Conservation (phyloP, 2,797 vertebrate genomes). For the Melanogrammus aeglefinus region DNA sequence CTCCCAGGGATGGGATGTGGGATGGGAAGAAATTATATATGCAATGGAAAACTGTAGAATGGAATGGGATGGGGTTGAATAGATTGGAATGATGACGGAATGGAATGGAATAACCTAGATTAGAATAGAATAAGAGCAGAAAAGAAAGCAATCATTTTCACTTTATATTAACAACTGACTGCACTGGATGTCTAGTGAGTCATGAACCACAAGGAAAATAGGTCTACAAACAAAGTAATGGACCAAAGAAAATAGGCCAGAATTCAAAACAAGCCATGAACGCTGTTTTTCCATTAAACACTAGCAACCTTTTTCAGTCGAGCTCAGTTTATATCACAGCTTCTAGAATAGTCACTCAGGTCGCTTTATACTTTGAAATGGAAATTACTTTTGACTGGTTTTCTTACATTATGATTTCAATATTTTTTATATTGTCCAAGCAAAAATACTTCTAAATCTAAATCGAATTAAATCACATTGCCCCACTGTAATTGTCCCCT, state of each 20-base stretch:
- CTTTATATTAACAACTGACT: too few species aligned
- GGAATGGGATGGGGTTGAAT: too few species aligned
- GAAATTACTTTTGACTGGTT: not conserved
- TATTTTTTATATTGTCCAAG: not conserved
- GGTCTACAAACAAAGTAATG: too few species aligned
- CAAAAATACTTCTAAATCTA: not conserved
- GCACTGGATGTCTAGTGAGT: not conserved
- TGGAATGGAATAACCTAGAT: not conserved
- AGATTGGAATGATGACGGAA: too few species aligned
- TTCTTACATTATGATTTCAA: too few species aligned
- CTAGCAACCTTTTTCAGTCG: too few species aligned
- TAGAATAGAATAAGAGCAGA: not conserved
- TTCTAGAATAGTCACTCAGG: not conserved
- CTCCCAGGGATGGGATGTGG: conserved; percentile 44
- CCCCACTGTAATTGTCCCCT: not conserved
- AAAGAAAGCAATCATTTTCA: not conserved
- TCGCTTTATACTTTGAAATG: not conserved
- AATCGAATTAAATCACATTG: not conserved
- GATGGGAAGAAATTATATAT: not conserved
- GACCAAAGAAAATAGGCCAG: not conserved
- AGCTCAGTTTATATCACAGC: too few species aligned
- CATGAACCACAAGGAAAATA: not conserved
- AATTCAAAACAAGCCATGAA: not conserved
- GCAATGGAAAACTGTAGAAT: not conserved
- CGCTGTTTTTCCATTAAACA: too few species aligned